phyloP scores from a whole-genome alignment of 1,140 invertebrate genomes.

The Papilio aristodemus region DNA sequence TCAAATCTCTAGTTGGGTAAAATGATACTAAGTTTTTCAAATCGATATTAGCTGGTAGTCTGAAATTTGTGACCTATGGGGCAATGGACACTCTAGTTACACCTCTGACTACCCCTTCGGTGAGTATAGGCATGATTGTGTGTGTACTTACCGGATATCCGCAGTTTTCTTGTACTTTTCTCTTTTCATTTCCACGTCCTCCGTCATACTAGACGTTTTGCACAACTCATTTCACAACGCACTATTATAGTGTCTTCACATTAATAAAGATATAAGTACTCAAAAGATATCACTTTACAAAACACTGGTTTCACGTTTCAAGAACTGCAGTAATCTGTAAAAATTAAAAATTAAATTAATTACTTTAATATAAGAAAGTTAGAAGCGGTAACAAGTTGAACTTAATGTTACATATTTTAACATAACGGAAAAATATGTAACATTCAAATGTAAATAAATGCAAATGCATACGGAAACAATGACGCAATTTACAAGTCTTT shows the following conservation, averaged over 20 bases:
- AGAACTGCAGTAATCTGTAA: neutral
- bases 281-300: conserved; percentile 34
- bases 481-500: conserved; percentile 17
- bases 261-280: conserved; percentile 37
- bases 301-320: conserved; percentile 14
- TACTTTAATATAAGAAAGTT: conserved; percentile 1
- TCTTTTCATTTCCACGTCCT: conserved; percentile 75
- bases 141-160: conserved; percentile 58
- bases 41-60: too few relatives aligned
- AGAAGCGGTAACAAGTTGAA: neutral
- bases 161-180: conserved; percentile 69
- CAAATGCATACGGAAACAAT: conserved; percentile 13
- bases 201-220: conserved; percentile 45
- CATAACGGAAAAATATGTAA: neutral
- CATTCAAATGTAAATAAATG: conserved; percentile 15
- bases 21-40: too few relatives aligned
- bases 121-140: too few relatives aligned
- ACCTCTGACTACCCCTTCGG: too few relatives aligned
- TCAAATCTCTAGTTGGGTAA: too few relatives aligned
- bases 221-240: conserved; percentile 62
- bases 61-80: too few relatives aligned
- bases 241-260: conserved; percentile 38
- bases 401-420: too few relatives aligned
- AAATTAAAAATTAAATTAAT: conserved; percentile 13
- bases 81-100: too few relatives aligned